Evolutionary conservation across 2,113 vertebrate genomes (phyloP).

Genomic region (Lophius piscatorius): DNA sequence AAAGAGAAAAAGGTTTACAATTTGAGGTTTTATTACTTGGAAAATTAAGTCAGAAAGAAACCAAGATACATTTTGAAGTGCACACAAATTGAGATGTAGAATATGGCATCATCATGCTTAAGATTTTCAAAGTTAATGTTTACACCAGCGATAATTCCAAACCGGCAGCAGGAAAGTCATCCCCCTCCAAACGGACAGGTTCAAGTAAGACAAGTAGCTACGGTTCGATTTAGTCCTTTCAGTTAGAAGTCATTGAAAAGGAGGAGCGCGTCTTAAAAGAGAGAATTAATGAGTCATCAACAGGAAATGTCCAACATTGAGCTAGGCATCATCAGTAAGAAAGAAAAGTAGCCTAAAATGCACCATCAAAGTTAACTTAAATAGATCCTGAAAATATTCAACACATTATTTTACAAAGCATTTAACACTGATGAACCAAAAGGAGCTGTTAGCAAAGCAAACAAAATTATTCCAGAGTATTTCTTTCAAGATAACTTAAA

Average conservation of each 20-base stretch:
- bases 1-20: constrained; percentile 11
- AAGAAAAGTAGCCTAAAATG: constrained; percentile 29
- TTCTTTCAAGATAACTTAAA: constrained; percentile 4
- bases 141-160: constrained; percentile 35
- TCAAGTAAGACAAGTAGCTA: constrained; percentile 69
- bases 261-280: constrained; percentile 20
- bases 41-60: constrained; percentile 79
- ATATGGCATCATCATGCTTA: constrained; percentile 42
- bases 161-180: constrained; percentile 58
- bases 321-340: constrained; percentile 23
- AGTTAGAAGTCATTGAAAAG: constrained; percentile 51
- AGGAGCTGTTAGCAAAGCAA: constrained; percentile 26
- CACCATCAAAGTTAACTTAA: constrained; percentile 56
- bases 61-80: constrained; percentile 65
- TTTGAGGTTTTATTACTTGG: constrained; percentile 76
- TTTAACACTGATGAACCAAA: constrained; percentile 69
- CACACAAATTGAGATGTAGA: constrained; percentile 61
- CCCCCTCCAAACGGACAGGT: constrained; percentile 46
- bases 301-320: constrained; percentile 38
- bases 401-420: constrained; percentile 59
- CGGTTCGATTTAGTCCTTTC: constrained; percentile 53
- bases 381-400: constrained; percentile 57
- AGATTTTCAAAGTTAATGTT: constrained; percentile 35
- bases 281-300: constrained; percentile 26
- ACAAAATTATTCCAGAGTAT: constrained; percentile 19